These are phyloP conservation scores for Tylochromis polylepis DNA, from an alignment of 2,113 vertebrate species.

Conservation along the genomic window DNA sequence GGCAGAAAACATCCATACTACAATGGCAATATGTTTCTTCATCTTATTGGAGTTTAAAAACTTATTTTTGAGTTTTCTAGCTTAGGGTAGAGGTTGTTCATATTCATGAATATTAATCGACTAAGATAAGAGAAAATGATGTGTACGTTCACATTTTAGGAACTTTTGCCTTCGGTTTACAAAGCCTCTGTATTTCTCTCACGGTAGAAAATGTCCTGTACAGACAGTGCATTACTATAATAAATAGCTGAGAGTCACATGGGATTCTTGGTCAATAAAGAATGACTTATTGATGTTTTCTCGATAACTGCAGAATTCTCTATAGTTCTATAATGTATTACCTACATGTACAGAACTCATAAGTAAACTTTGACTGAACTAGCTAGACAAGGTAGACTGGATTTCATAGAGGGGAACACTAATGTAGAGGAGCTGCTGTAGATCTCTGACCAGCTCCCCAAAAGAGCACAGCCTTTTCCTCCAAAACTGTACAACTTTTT, in stretches of 20 bases:
- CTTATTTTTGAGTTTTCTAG: background rate
- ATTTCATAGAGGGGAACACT: background rate
- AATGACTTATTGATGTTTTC: conserved; percentile 23
- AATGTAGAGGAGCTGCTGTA: background rate
- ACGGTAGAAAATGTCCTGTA: background rate
- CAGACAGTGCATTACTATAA: background rate
- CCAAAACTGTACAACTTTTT: background rate
- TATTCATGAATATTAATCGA: conserved; percentile 2
- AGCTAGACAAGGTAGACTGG: background rate
- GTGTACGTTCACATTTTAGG: background rate
- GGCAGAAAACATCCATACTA: background rate
- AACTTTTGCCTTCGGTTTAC: background rate
- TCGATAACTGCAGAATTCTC: background rate
- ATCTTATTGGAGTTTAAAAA: background rate
- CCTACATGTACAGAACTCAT: background rate
- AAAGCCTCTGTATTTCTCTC: background rate
- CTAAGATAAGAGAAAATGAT: conserved; percentile 4
- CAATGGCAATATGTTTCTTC: background rate
- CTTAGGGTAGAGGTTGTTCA: background rate
- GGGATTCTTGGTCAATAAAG: background rate
- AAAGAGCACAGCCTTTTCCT: background rate
- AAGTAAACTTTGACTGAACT: background rate
- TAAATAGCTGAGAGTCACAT: background rate
- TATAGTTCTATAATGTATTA: background rate
- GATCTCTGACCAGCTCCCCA: background rate